Base-by-base conservation (phyloP, 2,888 invertebrate species). In the Chalcis sispes region DNA sequence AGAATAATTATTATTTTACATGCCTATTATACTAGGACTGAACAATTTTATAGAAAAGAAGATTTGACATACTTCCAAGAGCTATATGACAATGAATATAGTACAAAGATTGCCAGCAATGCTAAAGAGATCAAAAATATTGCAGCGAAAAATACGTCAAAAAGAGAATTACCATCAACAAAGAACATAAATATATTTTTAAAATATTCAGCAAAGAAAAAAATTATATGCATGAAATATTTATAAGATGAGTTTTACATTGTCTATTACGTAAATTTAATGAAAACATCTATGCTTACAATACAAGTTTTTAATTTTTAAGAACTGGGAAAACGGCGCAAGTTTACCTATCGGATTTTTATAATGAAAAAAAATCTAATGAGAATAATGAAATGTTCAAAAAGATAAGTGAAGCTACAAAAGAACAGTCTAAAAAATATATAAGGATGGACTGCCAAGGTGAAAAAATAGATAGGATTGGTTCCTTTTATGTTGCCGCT, bases 391-490 rank as follows among this genome's bases (percentile, higher is more conserved):
- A 56, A n/a, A 2, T 29, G 8, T 56, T 29, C n/a, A 10, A 29
- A 56, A 27, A 56, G 15, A 7, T 56, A 29, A n/a, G 7, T 56
- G 4, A 7, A 13, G 4, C 13, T n/a, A 32, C 3, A 29, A 5
- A 56, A 32, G 7, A 56, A n/a, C 56, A 56, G 15, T 27, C 56
- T 15, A 32, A 32, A 7, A 56, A 56, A 32, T 56, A 56, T 15
- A 29, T 56, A 29, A 8, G 56, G n/a, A 56, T 56, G 27, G 56
- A 56, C 29, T 27, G 15, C 1, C 56, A 56, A 32, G 56, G 56
- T 2, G 29, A 56, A 32, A 56, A 56, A 10, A 2, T 32, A n/a
- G 56, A 56, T n/a, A 29, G 56, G 7, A 15, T 56, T 56, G 56
- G 56, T 18, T 56, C 56, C 3, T 56, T 56, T 32, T 56, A 56